Evolutionary conservation across 2,797 vertebrate species (phyloP).

Genomic region (Thamnophis elegans): DNA sequence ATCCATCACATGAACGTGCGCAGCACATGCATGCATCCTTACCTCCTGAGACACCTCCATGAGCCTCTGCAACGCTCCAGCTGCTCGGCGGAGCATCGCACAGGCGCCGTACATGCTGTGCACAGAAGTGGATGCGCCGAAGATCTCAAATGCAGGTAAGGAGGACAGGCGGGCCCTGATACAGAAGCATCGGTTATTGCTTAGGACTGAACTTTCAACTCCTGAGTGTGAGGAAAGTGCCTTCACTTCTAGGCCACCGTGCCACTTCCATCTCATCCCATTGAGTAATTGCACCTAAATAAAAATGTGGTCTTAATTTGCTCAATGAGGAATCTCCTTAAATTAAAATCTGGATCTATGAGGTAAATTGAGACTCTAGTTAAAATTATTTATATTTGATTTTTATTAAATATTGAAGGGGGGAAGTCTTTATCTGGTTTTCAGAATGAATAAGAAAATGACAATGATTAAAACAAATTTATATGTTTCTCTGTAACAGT

Average conservation of each 20-base stretch:
- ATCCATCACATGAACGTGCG: no score
- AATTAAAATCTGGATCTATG: not conserved
- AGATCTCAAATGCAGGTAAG: no score
- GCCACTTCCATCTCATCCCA: not conserved
- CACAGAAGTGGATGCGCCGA: no score
- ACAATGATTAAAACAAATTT: not conserved
- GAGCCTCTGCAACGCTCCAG: no score
- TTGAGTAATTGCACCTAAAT: not conserved
- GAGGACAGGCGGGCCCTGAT: not conserved
- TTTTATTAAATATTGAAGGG: constrained; percentile 14
- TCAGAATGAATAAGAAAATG: not conserved
- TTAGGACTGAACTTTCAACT: not conserved
- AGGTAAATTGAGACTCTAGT: not conserved
- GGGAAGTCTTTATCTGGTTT: not conserved
- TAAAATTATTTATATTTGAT: constrained; percentile 27
- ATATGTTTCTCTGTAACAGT: not conserved
- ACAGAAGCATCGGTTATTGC: not conserved
- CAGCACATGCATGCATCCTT: no score
- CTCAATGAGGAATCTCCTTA: not conserved
- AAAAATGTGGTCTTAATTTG: not conserved
- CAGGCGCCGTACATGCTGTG: no score
- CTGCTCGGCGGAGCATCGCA: no score
- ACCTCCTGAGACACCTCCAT: no score
- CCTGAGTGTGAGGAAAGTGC: not conserved
- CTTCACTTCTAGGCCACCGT: not conserved